phyloP scores from a whole-genome alignment of 2,888 invertebrate species.

The Callyntrura sp. region DNA sequence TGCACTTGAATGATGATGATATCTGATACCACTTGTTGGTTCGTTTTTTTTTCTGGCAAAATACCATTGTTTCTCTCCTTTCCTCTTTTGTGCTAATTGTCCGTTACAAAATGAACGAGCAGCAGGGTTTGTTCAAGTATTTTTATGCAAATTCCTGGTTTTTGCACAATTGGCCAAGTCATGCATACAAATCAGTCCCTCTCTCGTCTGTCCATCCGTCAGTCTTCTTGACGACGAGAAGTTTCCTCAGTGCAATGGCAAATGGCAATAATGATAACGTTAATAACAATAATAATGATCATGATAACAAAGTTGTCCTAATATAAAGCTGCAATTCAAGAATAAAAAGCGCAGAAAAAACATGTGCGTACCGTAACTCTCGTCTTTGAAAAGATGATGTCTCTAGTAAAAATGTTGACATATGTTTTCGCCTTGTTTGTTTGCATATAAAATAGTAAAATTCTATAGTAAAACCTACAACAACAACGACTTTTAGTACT shows the following conservation, averaged over 20 bases:
- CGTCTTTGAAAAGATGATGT: no score
- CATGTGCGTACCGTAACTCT: slow-evolving; percentile 24
- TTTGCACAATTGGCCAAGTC: slow-evolving; percentile 57
- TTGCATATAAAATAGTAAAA: slow-evolving; percentile 28
- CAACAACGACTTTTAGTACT: no score
- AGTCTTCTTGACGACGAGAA: not conserved
- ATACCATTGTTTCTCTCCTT: slow-evolving; percentile 20
- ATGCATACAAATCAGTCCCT: slow-evolving; percentile 39
- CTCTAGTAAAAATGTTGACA: not conserved
- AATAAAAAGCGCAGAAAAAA: slow-evolving; percentile 30
- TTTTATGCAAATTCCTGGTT: slow-evolving; percentile 73
- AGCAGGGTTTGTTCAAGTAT: not conserved
- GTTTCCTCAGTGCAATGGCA: not conserved
- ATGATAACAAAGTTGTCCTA: not conserved
- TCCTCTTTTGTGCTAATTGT: slow-evolving; percentile 24
- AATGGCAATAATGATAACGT: no score
- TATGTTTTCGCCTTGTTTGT: no score
- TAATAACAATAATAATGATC: no score
- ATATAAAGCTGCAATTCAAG: not conserved
- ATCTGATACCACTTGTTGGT: no score
- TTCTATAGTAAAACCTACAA: no score
- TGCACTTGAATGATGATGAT: not conserved
- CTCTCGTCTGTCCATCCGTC: no score
- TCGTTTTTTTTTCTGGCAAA: no score
- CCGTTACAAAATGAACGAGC: no score